Evolutionary conservation across 2,797 vertebrate genomes (phyloP).

Genomic region (Sebastes alutus): DNA sequence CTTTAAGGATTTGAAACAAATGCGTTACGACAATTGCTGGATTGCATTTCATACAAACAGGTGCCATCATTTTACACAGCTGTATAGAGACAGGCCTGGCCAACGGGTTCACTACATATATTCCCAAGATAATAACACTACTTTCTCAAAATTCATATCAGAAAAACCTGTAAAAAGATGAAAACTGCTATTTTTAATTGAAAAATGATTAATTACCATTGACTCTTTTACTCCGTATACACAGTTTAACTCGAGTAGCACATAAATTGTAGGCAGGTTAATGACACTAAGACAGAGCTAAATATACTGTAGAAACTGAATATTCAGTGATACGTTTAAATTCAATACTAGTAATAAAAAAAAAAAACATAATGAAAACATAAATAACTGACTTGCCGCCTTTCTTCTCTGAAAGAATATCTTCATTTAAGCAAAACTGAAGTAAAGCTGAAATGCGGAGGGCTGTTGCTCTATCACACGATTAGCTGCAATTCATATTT

Average conservation of each 20-base stretch:
- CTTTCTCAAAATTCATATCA: background rate
- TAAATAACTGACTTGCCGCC: background rate
- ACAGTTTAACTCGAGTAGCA: background rate
- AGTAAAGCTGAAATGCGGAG: background rate
- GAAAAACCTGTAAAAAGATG: background rate
- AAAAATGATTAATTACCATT: background rate
- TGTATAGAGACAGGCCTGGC: background rate
- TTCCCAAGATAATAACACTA: background rate
- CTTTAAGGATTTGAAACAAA: conserved; percentile 45
- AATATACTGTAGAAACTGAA: background rate
- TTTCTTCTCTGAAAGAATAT: background rate
- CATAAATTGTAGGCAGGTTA: background rate
- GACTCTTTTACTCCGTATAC: background rate
- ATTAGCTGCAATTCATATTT: background rate
- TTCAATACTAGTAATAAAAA: background rate
- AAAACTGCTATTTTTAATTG: background rate
- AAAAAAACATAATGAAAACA: background rate
- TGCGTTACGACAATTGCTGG: conserved; percentile 24
- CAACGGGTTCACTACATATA: background rate
- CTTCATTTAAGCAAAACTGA: background rate
- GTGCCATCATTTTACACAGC: background rate
- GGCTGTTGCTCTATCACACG: background rate
- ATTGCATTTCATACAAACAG: conserved; percentile 10
- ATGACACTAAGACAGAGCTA: too few relatives aligned
- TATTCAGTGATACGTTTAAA: background rate